Evolutionary conservation across 2,797 vertebrate species (phyloP), one percentile per base, ranked within the genome.

Genomic region (Muscicapa comitata): DNA sequence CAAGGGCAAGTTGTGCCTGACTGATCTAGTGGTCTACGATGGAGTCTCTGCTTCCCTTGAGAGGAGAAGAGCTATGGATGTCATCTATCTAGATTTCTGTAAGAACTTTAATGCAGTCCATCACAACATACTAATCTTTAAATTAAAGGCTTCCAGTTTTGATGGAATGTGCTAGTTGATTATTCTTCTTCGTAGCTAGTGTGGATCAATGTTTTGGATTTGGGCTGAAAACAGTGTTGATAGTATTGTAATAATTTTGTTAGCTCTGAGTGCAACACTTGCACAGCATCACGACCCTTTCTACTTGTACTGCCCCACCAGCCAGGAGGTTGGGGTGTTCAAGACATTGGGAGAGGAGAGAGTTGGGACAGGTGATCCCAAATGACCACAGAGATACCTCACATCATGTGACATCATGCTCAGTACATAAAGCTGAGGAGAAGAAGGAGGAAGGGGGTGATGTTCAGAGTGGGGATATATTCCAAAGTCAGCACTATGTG

Each of bases 1-100:
- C 14, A 59, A 47, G 14, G 31, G 15, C 8, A 55, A 51, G 65
- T 33, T 14, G 4, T 38, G 5, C 18, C 16, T 65, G 25, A 45
- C 14, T 20, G 11, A 37, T 13, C 15, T 42, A 71, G 26, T 31
- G 31, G 9, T 5, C 33, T 51, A 8, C 0, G 0, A 28, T 31
- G 26, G 15, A 74, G 10, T 25, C 28, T 24, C 40, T 40, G 4
- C 8, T 82, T 37, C 42, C 31, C 11, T 31, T 6, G 9, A 61
- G 17, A 50, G 13, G 4, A 9, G 26, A 82, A 38, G 15, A 72
- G 11, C 11, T 54, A 14, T 6, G 15, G 25, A 35, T 37, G n/a
- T 9, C 17, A 31, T 23, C 35, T 47, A 13, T 12, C 31, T 24
- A 23, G 17, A 40, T 54, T 74, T 74, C 25, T 67, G 12, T 26